Base-by-base conservation (phyloP, 2,113 vertebrate species). In the Rhabdornis inornatus region DNA sequence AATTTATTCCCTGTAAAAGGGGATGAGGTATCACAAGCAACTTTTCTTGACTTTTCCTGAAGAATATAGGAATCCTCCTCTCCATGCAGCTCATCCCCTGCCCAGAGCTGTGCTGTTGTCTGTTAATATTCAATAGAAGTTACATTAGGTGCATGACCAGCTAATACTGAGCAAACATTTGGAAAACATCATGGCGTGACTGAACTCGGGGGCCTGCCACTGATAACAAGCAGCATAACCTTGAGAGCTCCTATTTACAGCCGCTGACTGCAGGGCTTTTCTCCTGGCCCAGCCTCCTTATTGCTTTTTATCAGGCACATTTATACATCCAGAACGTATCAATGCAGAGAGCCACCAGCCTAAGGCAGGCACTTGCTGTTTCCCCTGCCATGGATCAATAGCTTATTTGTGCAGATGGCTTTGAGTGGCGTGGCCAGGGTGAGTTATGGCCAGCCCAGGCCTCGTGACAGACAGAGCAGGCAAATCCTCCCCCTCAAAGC, bases 151-250 rank as follows among this genome's bases (percentile, higher is more conserved):
- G 98, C 98, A 98, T 98, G 98, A 98, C 98, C 98, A 97, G 98
- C 98, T 99, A 98, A 98, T 99, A 99, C 99, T 99, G 98, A 99
- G 98, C 98, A 99, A 99, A 99, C 99, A 99, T 98, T 99, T 98
- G 98, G 93, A 94, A 98, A 99, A 98, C 99, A 99, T 99, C 98
- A 98, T 98, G 98, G 98, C 97, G 93, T 98, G 98, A 98, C 97
- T 98, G 98, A 98, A 98, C 98, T 98, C 94, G 95, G 98, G 96
- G 95, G 96, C 95, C 92, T 92, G 97, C 95, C 81, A 47, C 98
- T 98, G 98, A 98, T 98, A 99, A 99, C 98, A 75, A 98, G 97
- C 86, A 65, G 90, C 93, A 96, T 98, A 99, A 97, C 98, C 98
- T 98, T 97, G 98, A 98, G 96, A 93, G 96, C 87, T 96, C 85